phyloP scores from a whole-genome alignment of 2,888 invertebrate genomes.

The Elysia crispata region DNA sequence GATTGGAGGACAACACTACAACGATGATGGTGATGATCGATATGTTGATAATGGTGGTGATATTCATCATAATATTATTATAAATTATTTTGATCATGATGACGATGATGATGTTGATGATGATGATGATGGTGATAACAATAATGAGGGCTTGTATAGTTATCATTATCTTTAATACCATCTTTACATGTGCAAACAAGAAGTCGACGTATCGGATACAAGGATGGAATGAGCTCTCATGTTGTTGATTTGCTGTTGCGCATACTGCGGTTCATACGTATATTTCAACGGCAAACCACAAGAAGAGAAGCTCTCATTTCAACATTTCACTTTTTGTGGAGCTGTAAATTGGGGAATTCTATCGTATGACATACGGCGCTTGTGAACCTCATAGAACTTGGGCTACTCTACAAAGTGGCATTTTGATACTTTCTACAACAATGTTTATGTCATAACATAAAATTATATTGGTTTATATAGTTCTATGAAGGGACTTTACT shows the following conservation, averaged over 20 bases:
- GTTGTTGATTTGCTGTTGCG: conserved; percentile 39
- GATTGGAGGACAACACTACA: not conserved
- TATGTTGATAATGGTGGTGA: conserved; percentile 9
- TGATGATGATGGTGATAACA: conserved; percentile 14
- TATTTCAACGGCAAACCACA: conserved; percentile 34
- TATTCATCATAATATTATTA: not conserved
- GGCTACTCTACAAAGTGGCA: too few relatives aligned
- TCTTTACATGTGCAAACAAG: too few relatives aligned
- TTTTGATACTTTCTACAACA: too few relatives aligned
- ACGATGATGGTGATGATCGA: conserved; percentile 13
- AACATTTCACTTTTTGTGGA: too few relatives aligned
- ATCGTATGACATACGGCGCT: too few relatives aligned
- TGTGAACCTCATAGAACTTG: too few relatives aligned
- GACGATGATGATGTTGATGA: not conserved
- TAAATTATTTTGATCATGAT: not conserved
- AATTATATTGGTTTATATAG: too few relatives aligned
- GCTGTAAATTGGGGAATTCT: too few relatives aligned
- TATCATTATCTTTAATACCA: not conserved
- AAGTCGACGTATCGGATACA: too few relatives aligned
- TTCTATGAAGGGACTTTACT: too few relatives aligned
- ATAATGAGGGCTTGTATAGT: not conserved
- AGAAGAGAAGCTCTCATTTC: conserved; percentile 5
- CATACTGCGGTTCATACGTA: conserved; percentile 31
- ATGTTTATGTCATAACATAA: too few relatives aligned
- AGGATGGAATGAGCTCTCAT: not conserved